Evolutionary conservation across 2,113 vertebrate species (phyloP).

Genomic region (Odontophorus gujanensis): DNA sequence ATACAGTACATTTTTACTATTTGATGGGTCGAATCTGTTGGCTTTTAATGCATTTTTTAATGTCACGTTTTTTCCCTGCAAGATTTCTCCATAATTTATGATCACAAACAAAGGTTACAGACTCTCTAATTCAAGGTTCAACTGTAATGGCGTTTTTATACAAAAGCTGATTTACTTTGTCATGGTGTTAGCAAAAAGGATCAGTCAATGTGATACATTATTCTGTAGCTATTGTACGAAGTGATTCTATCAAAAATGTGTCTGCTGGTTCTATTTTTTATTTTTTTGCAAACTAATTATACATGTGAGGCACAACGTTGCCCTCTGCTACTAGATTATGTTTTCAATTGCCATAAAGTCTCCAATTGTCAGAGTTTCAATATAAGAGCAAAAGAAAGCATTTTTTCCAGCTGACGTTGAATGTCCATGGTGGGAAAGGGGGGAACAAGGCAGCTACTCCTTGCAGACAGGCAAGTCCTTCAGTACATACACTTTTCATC

Average conservation of each 20-base stretch:
- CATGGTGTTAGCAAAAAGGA: background rate
- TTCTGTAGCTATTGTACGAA: background rate
- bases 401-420: background rate
- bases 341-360: background rate
- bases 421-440: background rate
- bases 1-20: background rate
- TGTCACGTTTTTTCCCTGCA: background rate
- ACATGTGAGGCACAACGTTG: background rate
- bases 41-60: background rate
- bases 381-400: background rate
- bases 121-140: background rate
- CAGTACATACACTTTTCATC: background rate
- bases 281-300: constrained; percentile 10
- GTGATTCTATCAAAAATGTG: background rate
- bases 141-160: background rate
- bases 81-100: constrained; percentile 31
- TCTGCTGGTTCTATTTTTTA: background rate
- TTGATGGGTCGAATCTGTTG: background rate
- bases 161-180: constrained; percentile 31
- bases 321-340: background rate
- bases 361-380: background rate
- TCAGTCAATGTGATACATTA: background rate
- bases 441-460: background rate
- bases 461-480: constrained; percentile 30
- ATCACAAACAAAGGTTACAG: constrained; percentile 34